Percentiles rank a stretch among this genome's conserved stretches.
phyloP scores from a whole-genome alignment of 2,797 vertebrate species.

The Erethizon dorsatum region DNA sequence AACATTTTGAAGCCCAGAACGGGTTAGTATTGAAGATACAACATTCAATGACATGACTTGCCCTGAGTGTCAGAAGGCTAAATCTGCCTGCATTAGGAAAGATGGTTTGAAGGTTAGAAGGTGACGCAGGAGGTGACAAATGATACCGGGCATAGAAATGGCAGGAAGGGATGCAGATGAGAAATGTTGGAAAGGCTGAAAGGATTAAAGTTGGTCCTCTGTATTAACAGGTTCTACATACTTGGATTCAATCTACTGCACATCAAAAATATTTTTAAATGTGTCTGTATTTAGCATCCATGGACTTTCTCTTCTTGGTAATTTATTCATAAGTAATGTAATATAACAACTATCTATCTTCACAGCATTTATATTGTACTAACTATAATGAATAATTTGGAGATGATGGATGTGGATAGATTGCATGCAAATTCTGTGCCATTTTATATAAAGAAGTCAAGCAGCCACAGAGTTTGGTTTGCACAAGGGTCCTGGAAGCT shows the following conservation, averaged over 20 bases:
- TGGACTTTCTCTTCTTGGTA: not conserved
- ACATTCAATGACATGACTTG: not conserved
- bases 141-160: accelerated
- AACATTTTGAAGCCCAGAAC: not conserved
- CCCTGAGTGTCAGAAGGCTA: not conserved
- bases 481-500: not conserved
- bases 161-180: not conserved
- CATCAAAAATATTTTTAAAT: not conserved
- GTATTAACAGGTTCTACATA: not conserved
- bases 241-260: not conserved
- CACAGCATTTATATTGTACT: not conserved
- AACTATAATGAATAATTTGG: not conserved
- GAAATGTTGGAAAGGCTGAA: not conserved
- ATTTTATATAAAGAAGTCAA: not conserved
- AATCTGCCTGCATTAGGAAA: not conserved
- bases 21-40: not conserved
- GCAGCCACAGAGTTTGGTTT: too few relatives aligned
- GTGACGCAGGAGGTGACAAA: not conserved
- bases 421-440: not conserved
- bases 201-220: too few relatives aligned
- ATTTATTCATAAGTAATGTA: not conserved
- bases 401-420: not conserved
- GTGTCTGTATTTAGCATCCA: not conserved
- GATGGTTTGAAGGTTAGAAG: not conserved
- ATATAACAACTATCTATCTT: not conserved